A percentile compares a stretch with the other conserved stretches of the same genome.
phyloP scores from a whole-genome alignment of 1,140 invertebrate species.

The Cyrtorhinus lividipennis region DNA sequence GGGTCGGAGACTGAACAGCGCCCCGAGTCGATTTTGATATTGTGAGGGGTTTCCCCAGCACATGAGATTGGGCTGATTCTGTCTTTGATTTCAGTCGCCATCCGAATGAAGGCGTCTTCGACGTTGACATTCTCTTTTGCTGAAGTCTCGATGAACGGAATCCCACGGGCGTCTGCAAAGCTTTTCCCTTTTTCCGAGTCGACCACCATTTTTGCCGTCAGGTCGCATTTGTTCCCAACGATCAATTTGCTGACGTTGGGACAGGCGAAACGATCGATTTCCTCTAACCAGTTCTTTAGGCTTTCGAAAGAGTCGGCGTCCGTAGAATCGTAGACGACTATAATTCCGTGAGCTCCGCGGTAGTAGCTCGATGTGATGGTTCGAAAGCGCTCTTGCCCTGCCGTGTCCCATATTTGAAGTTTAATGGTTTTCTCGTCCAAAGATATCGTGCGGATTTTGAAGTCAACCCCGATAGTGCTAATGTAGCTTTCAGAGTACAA shows the following conservation, averaged over 20 bases:
- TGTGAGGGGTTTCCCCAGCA: slow-evolving; percentile 51
- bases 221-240: slow-evolving; percentile 41
- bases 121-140: slow-evolving; percentile 94
- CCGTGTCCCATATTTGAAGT: slow-evolving; percentile 52
- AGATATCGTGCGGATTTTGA: slow-evolving; percentile 53
- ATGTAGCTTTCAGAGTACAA: slow-evolving; percentile 16
- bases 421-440: slow-evolving; percentile 52
- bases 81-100: slow-evolving; percentile 89
- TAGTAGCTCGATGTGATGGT: slow-evolving; percentile 56
- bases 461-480: slow-evolving; percentile 40
- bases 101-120: slow-evolving; percentile 94
- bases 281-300: slow-evolving; percentile 48
- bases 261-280: slow-evolving; percentile 48
- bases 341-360: slow-evolving; percentile 57
- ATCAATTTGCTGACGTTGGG: slow-evolving; percentile 40
- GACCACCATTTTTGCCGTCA: slow-evolving; percentile 84
- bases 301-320: slow-evolving; percentile 52
- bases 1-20: slow-evolving; percentile 28
- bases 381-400: slow-evolving; percentile 46
- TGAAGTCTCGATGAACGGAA: slow-evolving; percentile 93
- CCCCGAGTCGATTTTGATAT: slow-evolving; percentile 73
- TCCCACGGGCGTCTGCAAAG: slow-evolving; percentile 91
- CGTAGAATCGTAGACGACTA: slow-evolving; percentile 55
- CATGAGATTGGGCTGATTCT: slow-evolving; percentile 76
- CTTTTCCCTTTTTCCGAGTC: slow-evolving; percentile 88